Conservation (phyloP, 2,113 vertebrate genomes). For the Picathartes gymnocephalus region DNA sequence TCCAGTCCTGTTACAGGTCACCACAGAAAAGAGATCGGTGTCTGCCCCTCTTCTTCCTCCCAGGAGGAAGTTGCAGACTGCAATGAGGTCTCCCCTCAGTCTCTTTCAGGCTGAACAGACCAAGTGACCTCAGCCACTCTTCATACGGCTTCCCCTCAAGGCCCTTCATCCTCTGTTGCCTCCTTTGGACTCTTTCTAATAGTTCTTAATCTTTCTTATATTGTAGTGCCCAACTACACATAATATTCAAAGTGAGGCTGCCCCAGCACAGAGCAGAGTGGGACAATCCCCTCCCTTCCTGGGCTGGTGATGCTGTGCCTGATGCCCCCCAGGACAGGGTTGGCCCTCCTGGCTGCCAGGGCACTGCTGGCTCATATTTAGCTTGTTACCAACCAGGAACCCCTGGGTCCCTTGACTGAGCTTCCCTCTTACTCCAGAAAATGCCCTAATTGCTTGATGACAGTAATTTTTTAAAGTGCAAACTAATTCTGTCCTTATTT, state of each 20-base stretch:
- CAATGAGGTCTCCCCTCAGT: not conserved
- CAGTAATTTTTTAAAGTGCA: not conserved
- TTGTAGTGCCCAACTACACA: rapidly evolving
- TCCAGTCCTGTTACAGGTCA: not conserved
- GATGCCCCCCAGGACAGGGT: rapidly evolving
- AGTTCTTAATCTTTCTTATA: not conserved
- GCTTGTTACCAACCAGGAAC: not conserved
- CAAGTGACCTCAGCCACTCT: not conserved
- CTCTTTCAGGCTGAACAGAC: not conserved
- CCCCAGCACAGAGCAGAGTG: rapidly evolving
- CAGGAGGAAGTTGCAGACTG: rapidly evolving
- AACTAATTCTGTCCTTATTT: not conserved
- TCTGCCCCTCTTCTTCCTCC: not conserved
- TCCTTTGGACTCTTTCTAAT: not conserved
- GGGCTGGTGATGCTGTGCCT: rapidly evolving
- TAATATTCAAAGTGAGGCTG: rapidly evolving
- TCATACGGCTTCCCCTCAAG: not conserved
- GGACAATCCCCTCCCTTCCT: not conserved
- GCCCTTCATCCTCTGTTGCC: not conserved
- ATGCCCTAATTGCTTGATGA: not conserved
- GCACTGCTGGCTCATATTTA: not conserved
- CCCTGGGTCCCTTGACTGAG: not conserved
- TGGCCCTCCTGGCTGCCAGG: not conserved
- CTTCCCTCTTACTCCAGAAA: not conserved
- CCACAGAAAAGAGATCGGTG: not conserved